Conservation (phyloP, 2,797 vertebrate species). For the Mus caroli region DNA sequence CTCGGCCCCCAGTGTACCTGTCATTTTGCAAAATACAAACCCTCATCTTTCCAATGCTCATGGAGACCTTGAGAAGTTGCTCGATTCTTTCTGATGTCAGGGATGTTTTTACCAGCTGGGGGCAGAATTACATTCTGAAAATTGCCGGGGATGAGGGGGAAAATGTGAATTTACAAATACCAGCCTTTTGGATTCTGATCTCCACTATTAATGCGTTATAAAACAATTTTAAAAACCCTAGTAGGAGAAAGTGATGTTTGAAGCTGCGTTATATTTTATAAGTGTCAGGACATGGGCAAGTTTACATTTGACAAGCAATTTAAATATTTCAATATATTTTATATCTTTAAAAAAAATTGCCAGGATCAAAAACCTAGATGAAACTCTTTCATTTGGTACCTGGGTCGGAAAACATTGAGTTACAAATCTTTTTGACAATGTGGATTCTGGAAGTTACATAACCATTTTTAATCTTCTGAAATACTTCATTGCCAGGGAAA, state of each 20-base stretch:
- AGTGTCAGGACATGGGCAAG: slow-evolving; percentile 82
- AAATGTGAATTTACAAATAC: slow-evolving; percentile 83
- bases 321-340: slow-evolving; percentile 87
- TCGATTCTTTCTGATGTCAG: slow-evolving; percentile 86
- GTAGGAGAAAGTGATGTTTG: slow-evolving; percentile 85
- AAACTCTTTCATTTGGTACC: slow-evolving; percentile 85
- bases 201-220: slow-evolving; percentile 82
- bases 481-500: slow-evolving; percentile 78
- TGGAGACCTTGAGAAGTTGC: slow-evolving; percentile 71
- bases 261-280: slow-evolving; percentile 87
- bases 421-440: slow-evolving; percentile 80
- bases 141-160: slow-evolving; percentile 87
- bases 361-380: slow-evolving; percentile 82
- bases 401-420: slow-evolving; percentile 76
- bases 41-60: slow-evolving; percentile 60
- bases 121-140: slow-evolving; percentile 98
- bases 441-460: slow-evolving; percentile 75
- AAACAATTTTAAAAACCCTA: slow-evolving; percentile 86
- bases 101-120: slow-evolving; percentile 95
- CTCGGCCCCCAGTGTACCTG: slow-evolving; percentile 58
- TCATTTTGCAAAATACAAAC: slow-evolving; percentile 74
- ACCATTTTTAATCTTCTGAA: slow-evolving; percentile 84
- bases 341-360: slow-evolving; percentile 82
- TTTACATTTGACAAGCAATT: slow-evolving; percentile 87
- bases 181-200: slow-evolving; percentile 76